Evolutionary conservation across 2,113 vertebrate genomes (phyloP).

Genomic region (Cyphomyrus discorhynchus): DNA sequence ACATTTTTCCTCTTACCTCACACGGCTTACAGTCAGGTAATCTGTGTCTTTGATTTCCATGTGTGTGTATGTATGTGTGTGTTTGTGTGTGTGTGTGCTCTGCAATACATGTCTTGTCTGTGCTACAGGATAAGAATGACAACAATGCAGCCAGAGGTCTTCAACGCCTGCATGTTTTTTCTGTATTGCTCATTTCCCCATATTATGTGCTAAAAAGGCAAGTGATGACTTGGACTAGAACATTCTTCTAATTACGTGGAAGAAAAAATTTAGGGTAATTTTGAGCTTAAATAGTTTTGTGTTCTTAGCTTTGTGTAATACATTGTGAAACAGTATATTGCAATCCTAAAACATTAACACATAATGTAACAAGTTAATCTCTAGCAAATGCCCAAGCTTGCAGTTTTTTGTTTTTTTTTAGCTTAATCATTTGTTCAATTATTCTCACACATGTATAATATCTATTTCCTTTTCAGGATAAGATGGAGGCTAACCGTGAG

Average conservation of each 20-base stretch:
- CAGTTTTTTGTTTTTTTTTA: not conserved
- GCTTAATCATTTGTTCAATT: not conserved
- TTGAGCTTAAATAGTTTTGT: not conserved
- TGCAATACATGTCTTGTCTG: not conserved
- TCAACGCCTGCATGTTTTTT: not conserved
- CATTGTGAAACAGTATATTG: conserved; percentile 3
- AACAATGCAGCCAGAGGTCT: conserved; percentile 11
- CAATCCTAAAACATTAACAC: not conserved
- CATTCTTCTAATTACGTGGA: not conserved
- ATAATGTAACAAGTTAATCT: not conserved
- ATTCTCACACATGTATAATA: not conserved
- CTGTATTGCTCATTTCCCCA: not conserved
- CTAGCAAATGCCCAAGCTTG: not conserved
- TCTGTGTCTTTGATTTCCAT: no score
- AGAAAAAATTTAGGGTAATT: not conserved
- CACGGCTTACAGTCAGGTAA: no score
- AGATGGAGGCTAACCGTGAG: not conserved
- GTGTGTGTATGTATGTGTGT: no score
- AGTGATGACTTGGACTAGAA: not conserved
- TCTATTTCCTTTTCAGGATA: not conserved
- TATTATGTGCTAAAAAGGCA: not conserved
- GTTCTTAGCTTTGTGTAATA: not conserved
- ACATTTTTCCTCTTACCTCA: no score
- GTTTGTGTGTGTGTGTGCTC: not conserved
- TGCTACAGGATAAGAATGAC: conserved; percentile 27